phyloP scores from a whole-genome alignment of 2,888 invertebrate species.

The Creontiades dilutus region DNA sequence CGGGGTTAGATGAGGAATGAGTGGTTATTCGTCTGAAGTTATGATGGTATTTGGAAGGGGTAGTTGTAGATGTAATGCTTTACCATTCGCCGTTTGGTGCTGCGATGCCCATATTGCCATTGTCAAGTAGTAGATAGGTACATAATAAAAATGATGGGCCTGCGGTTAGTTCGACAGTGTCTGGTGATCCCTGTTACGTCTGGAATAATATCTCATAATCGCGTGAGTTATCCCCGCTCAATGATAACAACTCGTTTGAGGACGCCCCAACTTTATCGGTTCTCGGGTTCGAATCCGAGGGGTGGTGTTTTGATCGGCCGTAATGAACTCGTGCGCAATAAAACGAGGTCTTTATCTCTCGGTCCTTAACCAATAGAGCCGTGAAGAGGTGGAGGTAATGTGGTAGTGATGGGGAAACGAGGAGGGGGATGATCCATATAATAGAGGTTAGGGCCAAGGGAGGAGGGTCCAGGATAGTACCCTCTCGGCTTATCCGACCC shows the following conservation, averaged over 20 bases:
- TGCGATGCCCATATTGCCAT: too few relatives aligned
- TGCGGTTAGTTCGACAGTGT: too few relatives aligned
- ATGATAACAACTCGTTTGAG: conserved; percentile 14
- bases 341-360: conserved; percentile 32
- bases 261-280: conserved; percentile 19
- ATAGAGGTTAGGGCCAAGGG: not conserved
- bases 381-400: conserved; percentile 10
- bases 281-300: not conserved
- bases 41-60: too few relatives aligned
- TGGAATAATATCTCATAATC: not conserved
- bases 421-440: conserved; percentile 29
- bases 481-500: conserved; percentile 28
- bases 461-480: conserved; percentile 16
- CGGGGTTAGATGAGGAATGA: too few relatives aligned
- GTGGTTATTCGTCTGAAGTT: too few relatives aligned
- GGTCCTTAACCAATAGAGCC: conserved; percentile 31
- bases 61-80: too few relatives aligned
- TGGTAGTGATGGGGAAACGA: not conserved
- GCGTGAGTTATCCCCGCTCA: not conserved
- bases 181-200: too few relatives aligned
- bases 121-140: too few relatives aligned
- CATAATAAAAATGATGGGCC: too few relatives aligned
- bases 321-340: conserved; percentile 32
- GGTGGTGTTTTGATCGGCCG: conserved; percentile 31
- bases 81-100: too few relatives aligned